A percentile compares a stretch with the other conserved stretches of the same genome.
Evolutionary conservation across 2,888 invertebrate species (phyloP).

Genomic region (Muscina levida): DNA sequence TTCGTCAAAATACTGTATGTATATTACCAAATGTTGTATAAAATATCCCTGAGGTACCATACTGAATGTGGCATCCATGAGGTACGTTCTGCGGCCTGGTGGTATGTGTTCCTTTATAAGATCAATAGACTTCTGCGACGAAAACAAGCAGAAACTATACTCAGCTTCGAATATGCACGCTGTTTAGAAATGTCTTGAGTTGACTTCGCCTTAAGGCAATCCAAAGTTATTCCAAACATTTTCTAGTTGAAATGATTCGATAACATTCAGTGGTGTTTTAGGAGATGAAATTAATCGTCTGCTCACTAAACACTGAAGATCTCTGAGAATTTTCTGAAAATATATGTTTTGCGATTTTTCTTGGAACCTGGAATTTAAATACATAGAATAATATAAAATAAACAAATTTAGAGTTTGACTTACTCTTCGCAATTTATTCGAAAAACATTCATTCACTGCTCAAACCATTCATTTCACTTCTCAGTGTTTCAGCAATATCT

Average conservation of each 20-base stretch:
- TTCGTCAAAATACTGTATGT: neutral
- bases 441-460: neutral
- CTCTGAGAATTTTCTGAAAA: neutral
- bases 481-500: neutral
- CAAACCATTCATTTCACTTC: neutral
- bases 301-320: no score
- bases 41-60: neutral
- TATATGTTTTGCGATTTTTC: slow-evolving; percentile 5
- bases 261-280: no score
- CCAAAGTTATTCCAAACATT: no score
- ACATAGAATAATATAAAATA: neutral
- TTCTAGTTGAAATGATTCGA: no score
- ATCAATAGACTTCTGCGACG: neutral
- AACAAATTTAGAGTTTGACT: neutral
- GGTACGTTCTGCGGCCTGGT: neutral
- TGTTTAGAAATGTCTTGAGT: neutral
- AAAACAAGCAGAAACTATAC: neutral
- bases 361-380: neutral
- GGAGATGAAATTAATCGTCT: no score
- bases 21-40: neutral
- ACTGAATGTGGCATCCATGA: neutral
- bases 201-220: no score
- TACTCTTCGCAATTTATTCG: neutral
- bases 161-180: neutral
- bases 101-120: neutral